These are phyloP conservation scores for Pollimyrus isidori DNA, from an alignment of 2,113 vertebrate species.

Conservation along the genomic window DNA sequence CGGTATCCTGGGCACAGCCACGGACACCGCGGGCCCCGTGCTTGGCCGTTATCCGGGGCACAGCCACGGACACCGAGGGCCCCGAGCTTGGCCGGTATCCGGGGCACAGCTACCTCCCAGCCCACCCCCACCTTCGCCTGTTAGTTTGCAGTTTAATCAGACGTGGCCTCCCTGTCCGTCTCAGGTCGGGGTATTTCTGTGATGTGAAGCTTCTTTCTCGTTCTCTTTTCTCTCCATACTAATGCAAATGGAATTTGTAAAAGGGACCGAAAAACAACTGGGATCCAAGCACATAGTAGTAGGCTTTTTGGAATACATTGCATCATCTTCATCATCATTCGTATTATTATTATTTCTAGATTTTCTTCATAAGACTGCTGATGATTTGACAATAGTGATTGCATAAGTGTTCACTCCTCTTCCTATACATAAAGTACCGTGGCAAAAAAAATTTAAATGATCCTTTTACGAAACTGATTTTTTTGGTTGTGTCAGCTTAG, in stretches of 20 bases:
- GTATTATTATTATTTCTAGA: neutral
- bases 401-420: neutral
- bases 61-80: too few species aligned
- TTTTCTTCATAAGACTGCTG: neutral
- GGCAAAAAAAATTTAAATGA: neutral
- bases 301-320: neutral
- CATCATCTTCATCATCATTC: neutral
- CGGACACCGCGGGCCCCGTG: too few species aligned
- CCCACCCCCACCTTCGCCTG: neutral
- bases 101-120: neutral
- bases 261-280: neutral
- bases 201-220: neutral
- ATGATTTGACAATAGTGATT: neutral
- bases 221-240: neutral
- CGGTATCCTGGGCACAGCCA: too few species aligned
- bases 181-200: neutral
- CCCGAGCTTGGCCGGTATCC: too few species aligned
- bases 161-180: neutral
- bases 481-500: neutral
- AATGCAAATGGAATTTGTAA: neutral
- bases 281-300: neutral
- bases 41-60: too few species aligned
- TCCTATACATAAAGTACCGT: neutral
- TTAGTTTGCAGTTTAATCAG: neutral
- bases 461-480: neutral